phyloP scores from a whole-genome alignment of 2,888 invertebrate genomes.

The Chalcosyrphus nemorum region DNA sequence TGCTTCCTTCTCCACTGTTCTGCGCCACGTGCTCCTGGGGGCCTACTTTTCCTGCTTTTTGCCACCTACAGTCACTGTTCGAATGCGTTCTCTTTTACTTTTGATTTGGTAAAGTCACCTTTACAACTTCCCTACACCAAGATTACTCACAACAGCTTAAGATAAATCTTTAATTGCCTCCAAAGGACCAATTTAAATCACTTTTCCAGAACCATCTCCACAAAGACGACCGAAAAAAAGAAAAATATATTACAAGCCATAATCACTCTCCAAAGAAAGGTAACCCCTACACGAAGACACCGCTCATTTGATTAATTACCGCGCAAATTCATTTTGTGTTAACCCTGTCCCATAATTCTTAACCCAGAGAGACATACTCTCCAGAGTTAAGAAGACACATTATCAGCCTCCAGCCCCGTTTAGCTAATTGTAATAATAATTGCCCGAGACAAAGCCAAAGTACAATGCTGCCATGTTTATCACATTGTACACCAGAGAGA shows the following conservation, averaged over 20 bases:
- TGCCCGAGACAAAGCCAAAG: slow-evolving; percentile 72
- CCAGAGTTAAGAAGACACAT: slow-evolving; percentile 63
- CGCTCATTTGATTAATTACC: slow-evolving; percentile 71
- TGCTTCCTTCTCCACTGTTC: too few species aligned
- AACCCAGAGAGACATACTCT: slow-evolving; percentile 47
- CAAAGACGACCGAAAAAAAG: slow-evolving; percentile 8
- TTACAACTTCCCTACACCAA: too few species aligned
- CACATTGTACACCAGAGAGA: slow-evolving; percentile 22
- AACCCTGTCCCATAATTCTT: slow-evolving; percentile 65
- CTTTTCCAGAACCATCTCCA: slow-evolving; percentile 30
- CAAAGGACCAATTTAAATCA: slow-evolving; percentile 56
- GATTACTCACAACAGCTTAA: neutral
- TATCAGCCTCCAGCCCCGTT: slow-evolving; percentile 70
- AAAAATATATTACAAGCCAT: slow-evolving; percentile 20
- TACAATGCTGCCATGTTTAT: slow-evolving; percentile 63
- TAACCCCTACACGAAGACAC: slow-evolving; percentile 17
- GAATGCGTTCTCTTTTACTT: too few species aligned
- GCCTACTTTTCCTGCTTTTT: too few species aligned
- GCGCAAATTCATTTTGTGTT: slow-evolving; percentile 69
- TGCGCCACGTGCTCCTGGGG: too few species aligned
- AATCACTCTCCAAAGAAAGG: slow-evolving; percentile 37
- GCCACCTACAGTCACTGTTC: too few species aligned
- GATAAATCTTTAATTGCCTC: slow-evolving; percentile 34
- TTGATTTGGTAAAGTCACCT: too few species aligned
- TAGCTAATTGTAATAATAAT: slow-evolving; percentile 73